Evolutionary conservation across 2,888 invertebrate species (phyloP).

Genomic region (Erebia aethiops): DNA sequence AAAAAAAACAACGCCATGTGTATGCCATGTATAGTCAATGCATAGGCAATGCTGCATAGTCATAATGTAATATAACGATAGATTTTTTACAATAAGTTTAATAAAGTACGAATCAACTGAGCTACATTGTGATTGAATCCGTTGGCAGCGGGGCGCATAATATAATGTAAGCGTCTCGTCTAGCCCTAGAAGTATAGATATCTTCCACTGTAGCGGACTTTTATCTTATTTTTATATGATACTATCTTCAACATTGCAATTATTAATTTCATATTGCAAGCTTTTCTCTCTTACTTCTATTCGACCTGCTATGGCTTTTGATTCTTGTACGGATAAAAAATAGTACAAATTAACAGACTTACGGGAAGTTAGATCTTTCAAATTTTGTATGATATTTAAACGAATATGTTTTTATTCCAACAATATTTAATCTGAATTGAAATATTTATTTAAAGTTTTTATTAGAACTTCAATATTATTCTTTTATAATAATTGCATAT

Average conservation of each 20-base stretch:
- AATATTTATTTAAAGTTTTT: background rate
- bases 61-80: slow-evolving; percentile 57
- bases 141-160: slow-evolving; percentile 42
- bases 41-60: slow-evolving; percentile 49
- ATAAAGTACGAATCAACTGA: slow-evolving; percentile 76
- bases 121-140: slow-evolving; percentile 80
- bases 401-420: background rate
- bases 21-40: slow-evolving; percentile 43
- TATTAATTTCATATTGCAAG: slow-evolving; percentile 1
- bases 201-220: slow-evolving; percentile 29
- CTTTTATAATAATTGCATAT: too few species aligned
- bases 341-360: background rate
- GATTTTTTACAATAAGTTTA: slow-evolving; percentile 76
- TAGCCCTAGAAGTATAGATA: slow-evolving; percentile 31
- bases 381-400: background rate
- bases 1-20: slow-evolving; percentile 43
- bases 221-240: slow-evolving; percentile 14
- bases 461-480: background rate
- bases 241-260: slow-evolving; percentile 15
- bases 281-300: background rate
- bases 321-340: background rate
- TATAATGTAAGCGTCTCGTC: slow-evolving; percentile 22
- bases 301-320: background rate
- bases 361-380: background rate
- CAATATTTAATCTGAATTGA: background rate